Evolutionary conservation across 2,113 vertebrate genomes (phyloP), one percentile per base, ranked within the genome.

Genomic region (Pteruthius melanotis): DNA sequence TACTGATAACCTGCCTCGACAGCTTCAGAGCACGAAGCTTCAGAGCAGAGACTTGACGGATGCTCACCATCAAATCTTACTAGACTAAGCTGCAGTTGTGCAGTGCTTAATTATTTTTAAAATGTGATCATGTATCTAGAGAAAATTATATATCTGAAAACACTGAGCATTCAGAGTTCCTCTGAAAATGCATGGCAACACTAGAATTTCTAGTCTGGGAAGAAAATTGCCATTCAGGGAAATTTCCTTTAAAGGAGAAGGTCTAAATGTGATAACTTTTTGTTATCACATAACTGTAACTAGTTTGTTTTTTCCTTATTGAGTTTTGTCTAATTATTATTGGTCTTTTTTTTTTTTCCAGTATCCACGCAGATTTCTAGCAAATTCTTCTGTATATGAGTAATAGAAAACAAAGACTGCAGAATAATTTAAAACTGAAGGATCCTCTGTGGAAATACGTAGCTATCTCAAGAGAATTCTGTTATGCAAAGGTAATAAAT

Each of bases 401-500:
- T 59, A 92, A 72, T 3, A 47, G 54, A 86, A 86, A 45, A 6
- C 8, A 47, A 90, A 91, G 93, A 1, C 59, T 37, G 42, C 21
- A 69, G 42, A 87, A 54, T 72, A 77, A 83, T 65, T 85, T 75
- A 80, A 91, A 93, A 59, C 30, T 40, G 66, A 83, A 80, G 50
- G 86, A 83, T 54, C 23, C 33, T 89, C 59, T 49, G 16, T 54
- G 84, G 63, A 85, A 95, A 66, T 33, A 89, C 75, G 74, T 50
- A 83, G 31, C 47, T 90, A 66, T 88, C 79, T 77, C 82, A 52
- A 83, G 79, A 94, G 91, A 94, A 95, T 94, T 88, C 83, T 94
- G 94, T 94, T 52, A 88, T 83, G 85, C 49, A 90, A 93, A 81
- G 42, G 71, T 71, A 94, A 95, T 96, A 95, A 88, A 95, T 95